These are phyloP conservation scores for Drosophila formosana DNA, from an alignment of 2,888 invertebrate species.

Conservation along the genomic window DNA sequence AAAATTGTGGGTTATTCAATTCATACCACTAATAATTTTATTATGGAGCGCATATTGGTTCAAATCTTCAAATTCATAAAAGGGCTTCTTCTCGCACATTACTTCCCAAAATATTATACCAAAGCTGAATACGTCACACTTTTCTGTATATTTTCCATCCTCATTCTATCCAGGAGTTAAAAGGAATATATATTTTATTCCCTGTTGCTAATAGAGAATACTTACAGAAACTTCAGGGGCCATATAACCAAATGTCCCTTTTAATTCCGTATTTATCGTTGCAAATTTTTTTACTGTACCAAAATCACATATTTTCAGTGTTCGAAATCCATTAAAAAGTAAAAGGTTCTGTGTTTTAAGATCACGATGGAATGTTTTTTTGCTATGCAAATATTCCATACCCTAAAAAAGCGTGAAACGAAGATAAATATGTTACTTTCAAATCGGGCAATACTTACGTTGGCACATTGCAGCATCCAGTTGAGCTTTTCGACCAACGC, in stretches of 20 bases:
- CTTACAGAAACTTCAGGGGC: conserved; percentile 23
- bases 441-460: background rate
- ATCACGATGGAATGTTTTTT: conserved; percentile 16
- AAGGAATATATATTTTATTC: background rate
- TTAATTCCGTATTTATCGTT: background rate
- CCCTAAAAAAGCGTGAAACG: conserved; percentile 1
- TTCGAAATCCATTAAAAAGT: conserved; percentile 1
- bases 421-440: background rate
- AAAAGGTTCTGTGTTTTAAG: conserved; percentile 19
- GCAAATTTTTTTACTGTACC: background rate
- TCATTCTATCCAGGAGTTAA: background rate
- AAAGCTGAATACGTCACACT: no score
- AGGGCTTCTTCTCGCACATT: no score
- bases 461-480: no score
- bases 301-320: conserved; percentile 21
- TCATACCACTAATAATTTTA: no score
- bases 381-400: conserved; percentile 13
- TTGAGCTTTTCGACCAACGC: no score
- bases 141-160: no score
- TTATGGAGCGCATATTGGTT: no score
- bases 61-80: no score
- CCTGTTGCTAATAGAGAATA: background rate
- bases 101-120: no score
- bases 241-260: conserved; percentile 9
- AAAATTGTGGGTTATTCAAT: no score